These are phyloP conservation scores for Epinotia bilunana DNA, from an alignment of 2,888 invertebrate genomes.

Conservation along the genomic window DNA sequence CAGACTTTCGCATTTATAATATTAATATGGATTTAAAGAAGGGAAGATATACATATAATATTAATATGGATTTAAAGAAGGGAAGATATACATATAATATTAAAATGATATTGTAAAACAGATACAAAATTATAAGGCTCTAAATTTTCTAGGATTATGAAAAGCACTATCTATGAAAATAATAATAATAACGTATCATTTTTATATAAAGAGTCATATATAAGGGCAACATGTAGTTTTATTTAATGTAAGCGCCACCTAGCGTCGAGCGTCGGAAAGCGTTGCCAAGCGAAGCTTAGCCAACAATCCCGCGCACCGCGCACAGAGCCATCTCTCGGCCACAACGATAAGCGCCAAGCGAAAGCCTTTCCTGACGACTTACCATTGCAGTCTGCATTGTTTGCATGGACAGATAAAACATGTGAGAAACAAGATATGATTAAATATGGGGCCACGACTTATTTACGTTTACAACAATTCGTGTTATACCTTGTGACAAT, in stretches of 20 bases:
- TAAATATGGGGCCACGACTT: background rate
- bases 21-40: no score
- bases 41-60: background rate
- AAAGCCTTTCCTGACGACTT: conserved; percentile 74
- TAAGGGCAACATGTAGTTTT: no score
- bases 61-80: no score
- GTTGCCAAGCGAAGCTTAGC: conserved; percentile 52
- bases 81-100: background rate
- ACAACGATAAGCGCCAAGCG: conserved; percentile 63
- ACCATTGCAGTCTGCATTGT: conserved; percentile 79
- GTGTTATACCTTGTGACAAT: no score
- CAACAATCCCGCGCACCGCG: conserved; percentile 13
- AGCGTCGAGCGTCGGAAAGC: conserved; percentile 50
- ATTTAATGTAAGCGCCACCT: conserved; percentile 58
- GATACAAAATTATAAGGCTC: background rate
- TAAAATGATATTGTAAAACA: background rate
- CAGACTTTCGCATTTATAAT: no score
- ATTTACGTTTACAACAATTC: background rate
- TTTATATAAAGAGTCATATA: background rate
- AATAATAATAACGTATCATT: background rate
- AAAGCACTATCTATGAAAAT: conserved; percentile 10
- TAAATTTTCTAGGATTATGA: conserved; percentile 39
- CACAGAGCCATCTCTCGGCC: conserved; percentile 70
- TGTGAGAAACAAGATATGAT: conserved; percentile 52
- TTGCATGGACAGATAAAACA: conserved; percentile 80